These are phyloP conservation scores for Corticium candelabrum DNA, from an alignment of 37 sponge, comb jelly and placozoan species.

Conservation along the genomic window DNA sequence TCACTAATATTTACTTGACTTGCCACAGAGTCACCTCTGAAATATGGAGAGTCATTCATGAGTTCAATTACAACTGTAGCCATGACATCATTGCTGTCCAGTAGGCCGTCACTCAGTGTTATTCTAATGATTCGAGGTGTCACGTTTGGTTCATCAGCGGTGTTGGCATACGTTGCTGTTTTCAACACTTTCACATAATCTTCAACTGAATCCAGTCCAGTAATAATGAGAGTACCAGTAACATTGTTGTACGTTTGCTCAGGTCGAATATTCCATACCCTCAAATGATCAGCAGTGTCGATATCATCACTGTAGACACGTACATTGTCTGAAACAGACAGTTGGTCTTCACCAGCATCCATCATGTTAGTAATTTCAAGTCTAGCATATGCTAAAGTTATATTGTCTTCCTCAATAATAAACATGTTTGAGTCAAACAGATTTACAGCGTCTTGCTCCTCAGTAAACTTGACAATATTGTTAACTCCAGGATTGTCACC, in stretches of 20 bases:
- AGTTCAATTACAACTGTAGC: conserved; percentile 25
- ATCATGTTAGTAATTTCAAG: conserved; percentile 37
- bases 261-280: conserved; percentile 42
- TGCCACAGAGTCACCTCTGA: conserved; percentile 29
- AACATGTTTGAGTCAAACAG: conserved; percentile 26
- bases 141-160: conserved; percentile 55
- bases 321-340: conserved; percentile 29
- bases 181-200: conserved; percentile 62
- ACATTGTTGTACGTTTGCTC: conserved; percentile 45
- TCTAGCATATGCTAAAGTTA: conserved; percentile 35
- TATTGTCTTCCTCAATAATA: conserved; percentile 69
- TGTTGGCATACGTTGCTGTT: conserved; percentile 63
- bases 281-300: conserved; percentile 22
- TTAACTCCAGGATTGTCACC: conserved; percentile 47
- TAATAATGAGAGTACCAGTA: conserved; percentile 48
- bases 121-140: conserved; percentile 31
- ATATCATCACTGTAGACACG: conserved; percentile 28
- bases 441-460: conserved; percentile 55
- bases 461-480: conserved; percentile 30
- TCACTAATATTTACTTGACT: conserved; percentile 36
- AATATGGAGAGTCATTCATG: conserved; percentile 79
- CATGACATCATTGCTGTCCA: conserved; percentile 20
- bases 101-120: conserved; percentile 56
- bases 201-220: conserved; percentile 54
- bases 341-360: conserved; percentile 46